A percentile compares a stretch with the other conserved stretches of the same genome.
Conservation (phyloP, 2,113 vertebrate genomes). For the Collichthys lucidus region DNA sequence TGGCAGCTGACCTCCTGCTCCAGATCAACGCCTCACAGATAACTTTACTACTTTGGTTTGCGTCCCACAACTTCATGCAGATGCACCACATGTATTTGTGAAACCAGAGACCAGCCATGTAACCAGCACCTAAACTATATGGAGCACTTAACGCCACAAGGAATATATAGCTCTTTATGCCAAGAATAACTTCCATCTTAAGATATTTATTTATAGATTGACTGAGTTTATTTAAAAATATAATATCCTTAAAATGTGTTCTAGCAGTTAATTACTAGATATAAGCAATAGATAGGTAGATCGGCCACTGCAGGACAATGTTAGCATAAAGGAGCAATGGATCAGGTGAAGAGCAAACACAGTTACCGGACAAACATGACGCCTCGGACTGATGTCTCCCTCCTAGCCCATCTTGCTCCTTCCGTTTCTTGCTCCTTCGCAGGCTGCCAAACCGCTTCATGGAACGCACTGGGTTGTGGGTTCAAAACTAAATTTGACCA, state of each 20-base stretch:
- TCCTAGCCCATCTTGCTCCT: constrained; percentile 81
- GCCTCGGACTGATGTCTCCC: constrained; percentile 89
- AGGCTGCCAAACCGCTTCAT: constrained; percentile 98
- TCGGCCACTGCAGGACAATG: background rate
- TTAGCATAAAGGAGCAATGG: background rate
- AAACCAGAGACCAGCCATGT: constrained; percentile 46
- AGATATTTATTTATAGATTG: background rate
- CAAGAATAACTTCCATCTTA: background rate
- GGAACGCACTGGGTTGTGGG: constrained; percentile 71
- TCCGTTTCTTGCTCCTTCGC: constrained; percentile 90
- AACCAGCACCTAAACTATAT: constrained; percentile 27
- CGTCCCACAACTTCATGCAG: constrained; percentile 22
- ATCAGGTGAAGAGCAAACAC: constrained; percentile 12
- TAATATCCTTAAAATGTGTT: background rate
- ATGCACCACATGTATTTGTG: constrained; percentile 53
- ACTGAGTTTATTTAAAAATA: background rate
- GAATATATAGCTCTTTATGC: background rate
- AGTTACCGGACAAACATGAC: constrained; percentile 79
- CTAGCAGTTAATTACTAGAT: background rate
- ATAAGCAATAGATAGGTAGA: background rate
- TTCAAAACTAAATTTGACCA: constrained; percentile 66
- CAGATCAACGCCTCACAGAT: constrained; percentile 5
- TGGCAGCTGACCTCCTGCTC: background rate
- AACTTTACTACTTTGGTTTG: constrained; percentile 31
- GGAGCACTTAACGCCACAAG: constrained; percentile 13